phyloP scores from a whole-genome alignment of 2,888 invertebrate genomes.

The Drosophila lutescens region DNA sequence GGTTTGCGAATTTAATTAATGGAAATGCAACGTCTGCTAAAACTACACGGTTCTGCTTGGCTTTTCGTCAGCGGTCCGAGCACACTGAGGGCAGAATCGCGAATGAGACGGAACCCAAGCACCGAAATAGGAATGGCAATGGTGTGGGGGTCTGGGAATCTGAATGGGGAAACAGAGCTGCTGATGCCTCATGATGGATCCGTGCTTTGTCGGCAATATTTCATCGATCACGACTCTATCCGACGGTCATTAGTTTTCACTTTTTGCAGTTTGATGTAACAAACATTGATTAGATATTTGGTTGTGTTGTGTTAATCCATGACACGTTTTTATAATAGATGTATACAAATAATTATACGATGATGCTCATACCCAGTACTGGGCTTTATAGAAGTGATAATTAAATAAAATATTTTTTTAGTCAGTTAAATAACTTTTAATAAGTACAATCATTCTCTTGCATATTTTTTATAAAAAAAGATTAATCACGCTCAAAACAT shows the following conservation, averaged over 20 bases:
- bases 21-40: slow-evolving; percentile 18
- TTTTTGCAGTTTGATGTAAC: slow-evolving; percentile 13
- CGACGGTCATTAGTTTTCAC: slow-evolving; percentile 20
- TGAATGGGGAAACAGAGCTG: slow-evolving; percentile 16
- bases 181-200: slow-evolving; percentile 8
- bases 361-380: background rate
- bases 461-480: too few relatives aligned
- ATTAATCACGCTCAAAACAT: too few relatives aligned
- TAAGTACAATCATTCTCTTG: too few relatives aligned
- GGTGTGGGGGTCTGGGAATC: slow-evolving; percentile 13
- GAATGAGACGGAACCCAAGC: slow-evolving; percentile 20
- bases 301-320: slow-evolving; percentile 15
- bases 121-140: slow-evolving; percentile 10
- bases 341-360: slow-evolving; percentile 20
- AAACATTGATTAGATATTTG: slow-evolving; percentile 16
- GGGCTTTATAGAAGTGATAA: background rate
- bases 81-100: slow-evolving; percentile 18
- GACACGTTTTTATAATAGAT: slow-evolving; percentile 11
- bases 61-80: slow-evolving; percentile 26
- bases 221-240: slow-evolving; percentile 38
- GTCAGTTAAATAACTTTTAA: background rate
- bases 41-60: background rate
- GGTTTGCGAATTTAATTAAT: slow-evolving; percentile 22
- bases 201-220: slow-evolving; percentile 27
- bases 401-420: too few relatives aligned